These are phyloP conservation scores for Lates calcarifer DNA, from an alignment of 2,113 vertebrate genomes.

Conservation along the genomic window DNA sequence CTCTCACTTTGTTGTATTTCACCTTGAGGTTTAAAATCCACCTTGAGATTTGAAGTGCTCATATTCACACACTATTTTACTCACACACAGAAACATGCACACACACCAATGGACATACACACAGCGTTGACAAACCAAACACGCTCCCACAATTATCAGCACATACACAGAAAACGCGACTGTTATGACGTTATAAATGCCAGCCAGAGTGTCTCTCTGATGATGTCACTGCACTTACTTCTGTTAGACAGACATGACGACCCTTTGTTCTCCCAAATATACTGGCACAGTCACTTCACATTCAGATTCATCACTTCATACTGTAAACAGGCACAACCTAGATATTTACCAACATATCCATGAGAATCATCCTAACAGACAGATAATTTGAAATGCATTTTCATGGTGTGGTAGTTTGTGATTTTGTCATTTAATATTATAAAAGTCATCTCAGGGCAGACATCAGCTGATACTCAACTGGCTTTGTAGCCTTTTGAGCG, in stretches of 20 bases:
- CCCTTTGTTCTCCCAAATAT: constrained; percentile 33
- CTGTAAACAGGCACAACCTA: neutral
- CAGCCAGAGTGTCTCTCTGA: constrained; percentile 26
- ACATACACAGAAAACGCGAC: constrained; percentile 9
- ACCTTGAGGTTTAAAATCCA: constrained; percentile 45
- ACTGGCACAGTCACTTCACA: neutral
- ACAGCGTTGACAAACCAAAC: neutral
- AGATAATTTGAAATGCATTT: neutral
- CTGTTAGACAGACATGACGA: constrained; percentile 18
- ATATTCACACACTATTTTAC: neutral
- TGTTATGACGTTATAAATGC: constrained; percentile 48
- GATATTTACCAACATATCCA: neutral
- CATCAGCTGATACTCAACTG: constrained; percentile 30
- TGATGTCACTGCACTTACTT: constrained; percentile 59
- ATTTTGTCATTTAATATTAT: constrained; percentile 1
- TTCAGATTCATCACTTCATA: neutral
- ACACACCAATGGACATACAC: neutral
- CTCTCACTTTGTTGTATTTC: constrained; percentile 13
- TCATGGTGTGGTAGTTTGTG: constrained; percentile 3
- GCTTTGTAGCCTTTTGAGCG: constrained; percentile 32
- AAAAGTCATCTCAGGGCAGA: constrained; percentile 36
- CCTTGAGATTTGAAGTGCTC: constrained; percentile 31
- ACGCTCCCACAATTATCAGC: neutral
- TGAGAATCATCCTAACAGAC: neutral
- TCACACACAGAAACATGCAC: neutral